Evolutionary conservation across 2,888 invertebrate species (phyloP), one percentile per base, ranked within the genome.

Genomic region (Acanthosepion lycidas): DNA sequence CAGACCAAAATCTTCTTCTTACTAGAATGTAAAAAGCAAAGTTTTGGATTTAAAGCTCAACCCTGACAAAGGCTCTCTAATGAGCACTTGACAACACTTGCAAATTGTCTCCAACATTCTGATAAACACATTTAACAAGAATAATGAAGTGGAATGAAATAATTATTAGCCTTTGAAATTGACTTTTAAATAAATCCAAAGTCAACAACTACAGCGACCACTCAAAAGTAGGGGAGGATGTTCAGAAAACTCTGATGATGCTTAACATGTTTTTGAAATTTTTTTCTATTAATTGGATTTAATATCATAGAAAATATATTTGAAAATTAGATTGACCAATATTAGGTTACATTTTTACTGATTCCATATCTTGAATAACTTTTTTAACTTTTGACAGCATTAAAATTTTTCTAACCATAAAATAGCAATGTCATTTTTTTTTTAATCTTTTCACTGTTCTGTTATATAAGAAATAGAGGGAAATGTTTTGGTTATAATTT

Each of bases 1-100:
- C n/a, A 78, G 78, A 78, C 78, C 78, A 78, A 78, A 78, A 78
- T 78, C 78, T 78, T 78, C 78, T 78, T 78, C 78, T 78, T n/a
- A n/a, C 78, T 33, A 78, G 78, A 78, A 78, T 78, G 1, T n/a
- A 78, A 78, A n/a, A 78, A 78, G n/a, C 78, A 78, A 78, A 78
- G 78, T 78, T 78, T 78, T n/a, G n/a, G n/a, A n/a, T 78, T 78
- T 78, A n/a, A 78, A 78, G n/a, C 78, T n/a, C 78, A 15, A 78
- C 78, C 78, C 78, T 78, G 78, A 78, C 78, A 78, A 78, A 78
- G 78, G 78, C n/a, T 78, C n/a, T 78, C 78, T 78, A 78, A 78
- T 78, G 78, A 78, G 78, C 78, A 78, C 78, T 78, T 78, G 78
- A 78, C 78, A 78, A 78, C n/a, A n/a, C 78, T 78, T 78, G 78